A percentile compares a stretch with the other conserved stretches of the same genome.
Conservation (phyloP, 2,888 invertebrate genomes). For the Caenorhabditis sinica region DNA sequence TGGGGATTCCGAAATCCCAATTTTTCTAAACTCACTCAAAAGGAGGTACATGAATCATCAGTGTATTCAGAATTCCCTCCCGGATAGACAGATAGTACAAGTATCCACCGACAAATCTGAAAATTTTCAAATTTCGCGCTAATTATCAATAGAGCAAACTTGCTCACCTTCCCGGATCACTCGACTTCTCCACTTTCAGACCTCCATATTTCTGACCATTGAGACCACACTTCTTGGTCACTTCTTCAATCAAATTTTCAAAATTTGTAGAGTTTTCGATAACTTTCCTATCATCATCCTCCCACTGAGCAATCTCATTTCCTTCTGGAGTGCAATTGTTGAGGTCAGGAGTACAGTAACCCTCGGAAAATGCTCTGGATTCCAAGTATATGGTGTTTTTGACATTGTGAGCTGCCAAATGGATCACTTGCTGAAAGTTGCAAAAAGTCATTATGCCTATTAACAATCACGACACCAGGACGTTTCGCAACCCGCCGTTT, state of each 20-base stretch:
- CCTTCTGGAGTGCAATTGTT: neutral
- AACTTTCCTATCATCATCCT: conserved; percentile 1
- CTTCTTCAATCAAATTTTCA: conserved; percentile 6
- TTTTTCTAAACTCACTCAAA: conserved; percentile 10
- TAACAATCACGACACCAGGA: too few species aligned
- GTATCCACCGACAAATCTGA: conserved; percentile 14
- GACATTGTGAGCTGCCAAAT: conserved; percentile 8
- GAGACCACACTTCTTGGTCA: conserved; percentile 7
- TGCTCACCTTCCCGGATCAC: neutral
- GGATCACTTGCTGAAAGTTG: neutral
- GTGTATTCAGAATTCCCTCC: neutral
- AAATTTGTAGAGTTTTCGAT: neutral
- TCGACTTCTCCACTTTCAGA: conserved; percentile 7
- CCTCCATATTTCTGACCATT: conserved; percentile 12
- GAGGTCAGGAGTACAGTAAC: neutral
- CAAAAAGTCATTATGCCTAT: too few species aligned
- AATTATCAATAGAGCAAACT: neutral
- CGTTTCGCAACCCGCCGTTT: too few species aligned
- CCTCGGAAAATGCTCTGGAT: conserved; percentile 10
- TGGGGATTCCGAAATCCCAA: too few species aligned
- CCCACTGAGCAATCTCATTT: neutral
- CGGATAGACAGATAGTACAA: conserved; percentile 1
- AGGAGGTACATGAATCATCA: conserved; percentile 11
- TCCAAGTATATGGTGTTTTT: conserved; percentile 14
- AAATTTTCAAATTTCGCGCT: neutral